Base-by-base conservation (phyloP, 2,888 invertebrate species). In the Agrochola litura region DNA sequence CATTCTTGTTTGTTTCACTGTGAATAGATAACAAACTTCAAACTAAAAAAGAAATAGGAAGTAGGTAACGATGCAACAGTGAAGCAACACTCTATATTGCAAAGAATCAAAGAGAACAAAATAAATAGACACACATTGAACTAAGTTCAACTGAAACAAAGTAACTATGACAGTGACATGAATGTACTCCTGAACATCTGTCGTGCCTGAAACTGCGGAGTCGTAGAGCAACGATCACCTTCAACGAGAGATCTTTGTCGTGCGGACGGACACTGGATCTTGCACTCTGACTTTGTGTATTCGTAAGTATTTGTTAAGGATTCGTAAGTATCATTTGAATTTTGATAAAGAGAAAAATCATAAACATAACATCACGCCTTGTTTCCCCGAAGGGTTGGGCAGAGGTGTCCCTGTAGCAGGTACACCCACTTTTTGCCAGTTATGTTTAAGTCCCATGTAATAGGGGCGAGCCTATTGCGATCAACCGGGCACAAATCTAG, bases 241-340 rank as follows among this genome's bases (percentile, higher is more conserved):
- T 74, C 70, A 25, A 52, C 8, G 6, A 49, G 25, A 25, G 22
- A 49, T 25, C 16, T 37, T 46, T 12, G 3, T 22, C 12, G 10
- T 5, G 37, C 43, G 0, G 37, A 43, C 0, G 1, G 19, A 65
- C 6, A 14, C 16, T 16, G 19, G n/a, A 14, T n/a, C 14, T 30
- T 41, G 25, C 16, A 74, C 9, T 52, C 9, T n/a, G 0, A 1
- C 52, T 46, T 54, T 37, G 16, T 2, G 19, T 14, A 16, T 6
- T 65, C 49, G 78, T 74, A 79, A 81, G 78, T 74, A 79, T 52
- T 8, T 30, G 9, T 12, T 41, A 25, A 75, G 3, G 10, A 60
- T 4, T 65, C 16, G 81, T 81, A 81, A 81, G 82, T 79, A 79
- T 65, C 46, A 49, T 14, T 25, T 22, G 1, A 30, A 73, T 16